Base-by-base conservation (phyloP, 2,113 vertebrate genomes). In the Xenopus laevis region DNA sequence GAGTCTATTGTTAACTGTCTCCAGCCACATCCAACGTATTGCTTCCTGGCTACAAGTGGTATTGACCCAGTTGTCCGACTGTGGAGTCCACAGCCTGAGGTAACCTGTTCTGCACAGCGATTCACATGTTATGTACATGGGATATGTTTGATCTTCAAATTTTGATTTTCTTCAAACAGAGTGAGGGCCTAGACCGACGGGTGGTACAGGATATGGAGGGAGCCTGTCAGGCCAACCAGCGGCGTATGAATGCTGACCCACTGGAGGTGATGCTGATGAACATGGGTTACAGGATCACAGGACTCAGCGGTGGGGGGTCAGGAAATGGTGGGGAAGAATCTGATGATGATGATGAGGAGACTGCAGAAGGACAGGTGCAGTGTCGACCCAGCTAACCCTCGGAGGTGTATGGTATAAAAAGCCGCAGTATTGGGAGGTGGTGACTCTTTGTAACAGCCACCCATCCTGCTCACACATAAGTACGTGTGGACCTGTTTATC, bases 1-100 rank as follows among this genome's bases (percentile, higher is more conserved):
- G 96, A 99, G 79, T 99, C 97, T 55, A 99, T 99, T 1, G 97
- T 99, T 69, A 99, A 99, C 81, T 99, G 97, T 74, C 91, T 99
- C 27, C 97, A 99, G 90, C 97, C 97, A 0, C 97, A 99, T 21
- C 97, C 97, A 77, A 98, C 93, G 83, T 97, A 95, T 91, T 99
- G 97, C 88, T 98, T 98, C 86, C 89, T 99, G 83, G 97, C 97
- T 59, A 98, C 95, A 65, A 99, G 97, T 0, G 97, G 97, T 79
- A 99, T 99, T 0, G 97, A 99, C 81, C 95, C 97, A 0, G 97
- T 99, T 0, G 96, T 99, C 20, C 89, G 97, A 50, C 91, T 99
- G 76, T 99, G 97, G 97, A 98, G 89, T 84, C 97, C 97, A 7
- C 83, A 95, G 84, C 96, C 97, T 15, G 96, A 98, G 95, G 97